These are phyloP conservation scores for Sebastes schlegelii DNA, from an alignment of 2,113 vertebrate genomes.

Conservation along the genomic window DNA sequence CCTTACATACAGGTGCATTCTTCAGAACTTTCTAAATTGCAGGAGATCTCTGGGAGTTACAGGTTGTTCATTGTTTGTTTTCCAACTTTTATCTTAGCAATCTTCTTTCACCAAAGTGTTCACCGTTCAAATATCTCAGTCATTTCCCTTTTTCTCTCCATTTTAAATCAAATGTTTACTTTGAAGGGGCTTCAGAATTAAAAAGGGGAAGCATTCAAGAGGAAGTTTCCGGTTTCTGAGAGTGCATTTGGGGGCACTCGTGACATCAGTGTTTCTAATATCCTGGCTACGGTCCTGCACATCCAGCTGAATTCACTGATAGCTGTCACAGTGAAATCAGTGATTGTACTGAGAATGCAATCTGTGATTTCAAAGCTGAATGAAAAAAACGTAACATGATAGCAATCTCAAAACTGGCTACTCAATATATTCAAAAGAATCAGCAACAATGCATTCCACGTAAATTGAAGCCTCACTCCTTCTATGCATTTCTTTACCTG, in stretches of 20 bases:
- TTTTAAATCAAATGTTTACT: neutral
- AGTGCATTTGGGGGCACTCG: neutral
- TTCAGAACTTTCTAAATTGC: no score
- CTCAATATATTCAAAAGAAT: neutral
- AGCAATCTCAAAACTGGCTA: neutral
- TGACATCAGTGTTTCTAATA: neutral
- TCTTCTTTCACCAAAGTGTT: neutral
- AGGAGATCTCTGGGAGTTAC: neutral
- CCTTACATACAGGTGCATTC: neutral
- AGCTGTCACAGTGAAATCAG: neutral
- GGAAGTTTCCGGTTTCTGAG: neutral
- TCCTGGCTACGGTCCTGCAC: neutral
- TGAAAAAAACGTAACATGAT: neutral
- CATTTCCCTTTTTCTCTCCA: neutral
- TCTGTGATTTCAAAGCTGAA: neutral
- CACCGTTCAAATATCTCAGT: neutral
- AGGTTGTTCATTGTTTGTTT: neutral
- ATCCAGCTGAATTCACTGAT: neutral
- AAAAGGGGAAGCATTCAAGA: neutral
- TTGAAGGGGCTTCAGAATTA: neutral
- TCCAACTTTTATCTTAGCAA: neutral
- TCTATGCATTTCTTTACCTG: constrained; percentile 65
- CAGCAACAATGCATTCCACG: neutral
- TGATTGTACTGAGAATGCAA: neutral
- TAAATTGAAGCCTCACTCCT: neutral